Evolutionary conservation across 2,113 vertebrate species (phyloP), one percentile per base, ranked within the genome.

Genomic region (Cyphomyrus discorhynchus): DNA sequence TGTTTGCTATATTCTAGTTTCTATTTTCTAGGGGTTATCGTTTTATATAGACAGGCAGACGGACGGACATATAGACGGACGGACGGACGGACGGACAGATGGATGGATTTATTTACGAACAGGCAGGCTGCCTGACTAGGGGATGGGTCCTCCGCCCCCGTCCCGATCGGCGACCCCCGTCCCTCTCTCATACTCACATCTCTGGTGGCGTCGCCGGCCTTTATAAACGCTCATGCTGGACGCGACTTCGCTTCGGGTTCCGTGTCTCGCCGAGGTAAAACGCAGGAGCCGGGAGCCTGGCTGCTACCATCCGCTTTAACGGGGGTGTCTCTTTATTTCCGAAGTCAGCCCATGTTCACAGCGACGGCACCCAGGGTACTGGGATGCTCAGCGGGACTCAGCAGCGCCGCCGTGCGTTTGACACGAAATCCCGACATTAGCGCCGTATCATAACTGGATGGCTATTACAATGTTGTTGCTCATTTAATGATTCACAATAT

Each of bases 131-230:
- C 27, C 9, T 27, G n/a, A 10, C 27, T 31, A 27, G 10, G 27
- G 10, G 3, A 27, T 13, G 3, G n/a, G 3, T 70, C 62, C 11
- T 10, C 62, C 62, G 62, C n/a, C 62, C 62, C 62, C 62, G 27
- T 70, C 62, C 62, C 62, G 62, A 66, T 66, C 70, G 15, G 70
- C 70, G 27, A 11, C 70, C 35, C 31, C 70, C 31, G 27, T 77
- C 70, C 1, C 31, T 13, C 4, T 77, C 31, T 21, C 45, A 88
- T 97, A 99, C 98, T 99, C 96, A 99, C 98, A 97, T 98, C 97
- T 97, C 90, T 97, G 97, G 94, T 96, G 97, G 94, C 97, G 97
- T 94, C 97, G 97, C 94, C 97, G 97, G 96, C 96, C 97, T 95
- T 97, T 98, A 94, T 97, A 98, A 97, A 98, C 97, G 92, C 96